Evolutionary conservation across 2,888 invertebrate genomes (phyloP).

Genomic region (Spisula subtruncata): DNA sequence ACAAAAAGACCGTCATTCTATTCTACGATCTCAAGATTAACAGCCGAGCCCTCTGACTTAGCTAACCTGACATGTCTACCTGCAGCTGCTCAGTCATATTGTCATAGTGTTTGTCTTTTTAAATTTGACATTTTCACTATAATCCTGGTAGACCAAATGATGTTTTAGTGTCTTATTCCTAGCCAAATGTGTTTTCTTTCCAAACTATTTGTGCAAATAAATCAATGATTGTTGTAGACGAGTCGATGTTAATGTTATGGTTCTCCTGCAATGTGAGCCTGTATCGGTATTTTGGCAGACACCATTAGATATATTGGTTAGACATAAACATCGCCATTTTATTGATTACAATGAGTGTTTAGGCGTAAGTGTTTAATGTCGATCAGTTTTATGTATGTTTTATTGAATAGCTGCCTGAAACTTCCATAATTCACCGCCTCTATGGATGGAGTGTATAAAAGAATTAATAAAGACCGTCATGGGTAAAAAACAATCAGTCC

Average conservation of each 20-base stretch:
- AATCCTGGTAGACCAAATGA: too few species aligned
- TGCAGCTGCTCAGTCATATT: too few species aligned
- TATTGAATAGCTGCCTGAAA: background rate
- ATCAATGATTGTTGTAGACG: background rate
- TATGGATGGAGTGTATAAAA: background rate
- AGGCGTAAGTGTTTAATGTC: background rate
- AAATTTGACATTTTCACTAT: too few species aligned
- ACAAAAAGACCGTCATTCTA: too few species aligned
- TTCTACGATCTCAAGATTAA: too few species aligned
- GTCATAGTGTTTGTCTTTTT: too few species aligned
- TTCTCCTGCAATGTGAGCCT: background rate
- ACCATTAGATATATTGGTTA: background rate
- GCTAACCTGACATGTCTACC: too few species aligned
- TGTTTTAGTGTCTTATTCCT: background rate
- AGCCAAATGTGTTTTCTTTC: background rate
- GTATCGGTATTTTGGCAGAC: slow-evolving; percentile 2
- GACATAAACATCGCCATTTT: background rate
- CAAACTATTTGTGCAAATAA: background rate
- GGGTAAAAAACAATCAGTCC: background rate
- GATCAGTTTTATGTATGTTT: background rate
- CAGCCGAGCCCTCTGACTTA: too few species aligned
- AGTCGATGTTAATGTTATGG: background rate
- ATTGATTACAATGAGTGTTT: background rate
- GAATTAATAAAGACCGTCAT: background rate
- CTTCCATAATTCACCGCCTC: too few species aligned